Percentiles rank a stretch among this genome's conserved stretches.
Evolutionary conservation across 2,888 invertebrate species (phyloP).

Genomic region (Orgyia antiqua): DNA sequence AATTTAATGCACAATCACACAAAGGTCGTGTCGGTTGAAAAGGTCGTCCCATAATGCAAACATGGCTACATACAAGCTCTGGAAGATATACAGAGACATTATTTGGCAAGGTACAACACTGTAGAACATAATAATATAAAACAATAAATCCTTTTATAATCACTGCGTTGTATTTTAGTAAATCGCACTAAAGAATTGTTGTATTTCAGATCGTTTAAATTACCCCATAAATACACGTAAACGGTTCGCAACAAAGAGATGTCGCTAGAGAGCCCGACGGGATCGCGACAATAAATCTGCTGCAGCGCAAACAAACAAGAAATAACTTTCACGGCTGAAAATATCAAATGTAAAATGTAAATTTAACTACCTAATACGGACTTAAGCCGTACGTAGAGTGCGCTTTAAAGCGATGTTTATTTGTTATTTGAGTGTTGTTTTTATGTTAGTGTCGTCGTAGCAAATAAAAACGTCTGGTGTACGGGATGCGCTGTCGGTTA

Average conservation of each 20-base stretch:
- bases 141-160: slow-evolving; percentile 37
- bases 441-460: slow-evolving; percentile 61
- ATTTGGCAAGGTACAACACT: slow-evolving; percentile 13
- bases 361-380: slow-evolving; percentile 74
- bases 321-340: slow-evolving; percentile 71
- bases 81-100: too few relatives aligned
- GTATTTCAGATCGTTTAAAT: slow-evolving; percentile 59
- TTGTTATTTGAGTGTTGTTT: slow-evolving; percentile 69
- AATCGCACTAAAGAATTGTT: slow-evolving; percentile 50
- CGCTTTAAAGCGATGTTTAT: slow-evolving; percentile 67
- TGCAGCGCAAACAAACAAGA: slow-evolving; percentile 49
- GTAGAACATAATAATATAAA: slow-evolving; percentile 10
- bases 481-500: slow-evolving; percentile 49
- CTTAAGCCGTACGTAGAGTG: slow-evolving; percentile 51
- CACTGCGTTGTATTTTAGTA: slow-evolving; percentile 45
- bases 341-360: slow-evolving; percentile 75
- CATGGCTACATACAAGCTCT: too few relatives aligned
- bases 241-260: slow-evolving; percentile 59
- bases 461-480: slow-evolving; percentile 71
- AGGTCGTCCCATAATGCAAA: too few relatives aligned
- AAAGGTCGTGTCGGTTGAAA: too few relatives aligned
- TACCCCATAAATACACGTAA: slow-evolving; percentile 66
- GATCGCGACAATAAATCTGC: slow-evolving; percentile 56
- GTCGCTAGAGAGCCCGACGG: slow-evolving; percentile 43
- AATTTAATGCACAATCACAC: too few relatives aligned